Base-by-base conservation (phyloP, 2,797 vertebrate genomes). In the Parauchenoglanis punctatus region DNA sequence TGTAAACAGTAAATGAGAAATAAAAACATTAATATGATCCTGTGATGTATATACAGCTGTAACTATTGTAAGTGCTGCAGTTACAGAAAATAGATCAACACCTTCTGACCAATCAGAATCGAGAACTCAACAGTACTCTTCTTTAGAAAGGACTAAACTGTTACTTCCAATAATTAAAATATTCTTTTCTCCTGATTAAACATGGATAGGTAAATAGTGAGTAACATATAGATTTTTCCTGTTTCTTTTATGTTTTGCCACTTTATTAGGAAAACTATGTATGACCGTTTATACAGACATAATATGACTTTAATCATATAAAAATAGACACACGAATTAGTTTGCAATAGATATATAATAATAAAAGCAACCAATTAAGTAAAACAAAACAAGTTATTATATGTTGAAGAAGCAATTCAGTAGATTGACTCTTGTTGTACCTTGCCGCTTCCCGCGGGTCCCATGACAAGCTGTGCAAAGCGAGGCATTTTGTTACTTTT, bases 381-480 rank as follows among this genome's bases (percentile, higher is more conserved):
- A 59, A 81, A 81, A 58, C 2, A 59, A 58, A 35, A 78, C 0
- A 28, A 35, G 52, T 35, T 40, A 3, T 58, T 23, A 2, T 23
- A 1, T 80, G 31, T 80, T 17, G 49, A 1, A 12, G 13, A 56
- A 58, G 17, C 58, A 58, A 76, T 15, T 75, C 11, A 52, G 31
- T 70, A 7, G 31, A n/a, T 59, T 61, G 6, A 40, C 20, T 70
- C 3, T 52, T 61, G 0, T 59, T 75, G 25, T 92, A 99, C 98
- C 97, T 99, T 99, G 15, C 98, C 98, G 91, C 98, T 99, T 31
- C 98, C 98, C 0, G 98, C 98, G 2, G 98, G 98, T 13, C 98
- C 98, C 96, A 99, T 99, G 80, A 99, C 98, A 0, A 99, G 91
- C 93, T 99, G 98, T 4, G 98, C 98, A 31, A 94, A 99, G 0